phyloP scores from a whole-genome alignment of 2,797 vertebrate species.

The Alauda arvensis region DNA sequence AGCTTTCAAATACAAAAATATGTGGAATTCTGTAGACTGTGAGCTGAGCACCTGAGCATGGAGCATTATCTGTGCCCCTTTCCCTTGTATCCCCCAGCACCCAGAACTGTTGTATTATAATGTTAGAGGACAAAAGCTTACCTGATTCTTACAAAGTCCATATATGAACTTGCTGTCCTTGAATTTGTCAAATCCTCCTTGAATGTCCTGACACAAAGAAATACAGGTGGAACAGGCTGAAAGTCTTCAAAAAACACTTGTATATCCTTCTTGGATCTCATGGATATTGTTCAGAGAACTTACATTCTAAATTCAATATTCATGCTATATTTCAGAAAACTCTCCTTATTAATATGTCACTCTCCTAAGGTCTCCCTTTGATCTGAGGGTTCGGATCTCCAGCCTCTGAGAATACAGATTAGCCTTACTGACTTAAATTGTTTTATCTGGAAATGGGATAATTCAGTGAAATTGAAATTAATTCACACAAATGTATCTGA shows the following conservation, averaged over 20 bases:
- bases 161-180: neutral
- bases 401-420: neutral
- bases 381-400: neutral
- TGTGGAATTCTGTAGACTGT: neutral
- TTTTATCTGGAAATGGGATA: neutral
- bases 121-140: neutral
- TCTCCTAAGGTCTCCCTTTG: neutral
- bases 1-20: neutral
- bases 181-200: neutral
- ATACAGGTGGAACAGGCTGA: neutral
- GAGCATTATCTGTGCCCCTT: neutral
- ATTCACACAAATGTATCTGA: neutral
- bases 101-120: neutral
- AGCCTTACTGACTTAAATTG: neutral
- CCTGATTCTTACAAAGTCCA: neutral
- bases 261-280: neutral
- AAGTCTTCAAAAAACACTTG: neutral
- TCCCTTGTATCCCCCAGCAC: neutral
- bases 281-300: neutral
- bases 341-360: neutral
- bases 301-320: neutral
- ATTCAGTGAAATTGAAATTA: neutral
- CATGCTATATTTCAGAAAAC: neutral
- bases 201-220: neutral
- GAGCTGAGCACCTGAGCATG: neutral